Evolutionary conservation across 2,113 vertebrate genomes (phyloP).

Genomic region (Rhinopithecus roxellana): DNA sequence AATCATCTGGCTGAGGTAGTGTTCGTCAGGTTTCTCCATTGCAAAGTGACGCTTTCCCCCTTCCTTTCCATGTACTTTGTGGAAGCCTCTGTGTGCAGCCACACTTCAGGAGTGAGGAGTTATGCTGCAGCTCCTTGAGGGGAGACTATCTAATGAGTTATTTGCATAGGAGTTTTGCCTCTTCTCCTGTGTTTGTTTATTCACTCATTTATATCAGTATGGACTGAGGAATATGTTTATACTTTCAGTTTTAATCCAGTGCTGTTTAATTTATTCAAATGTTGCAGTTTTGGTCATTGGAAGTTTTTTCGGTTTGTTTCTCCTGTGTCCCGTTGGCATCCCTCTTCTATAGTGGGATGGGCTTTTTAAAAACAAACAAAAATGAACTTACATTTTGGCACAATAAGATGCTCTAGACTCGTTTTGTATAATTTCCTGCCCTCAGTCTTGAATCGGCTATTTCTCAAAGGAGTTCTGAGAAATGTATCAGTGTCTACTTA

Average conservation of each 20-base stretch:
- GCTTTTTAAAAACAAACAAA: too few species aligned
- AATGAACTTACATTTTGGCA: not conserved
- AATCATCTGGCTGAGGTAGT: too few species aligned
- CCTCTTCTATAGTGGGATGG: not conserved
- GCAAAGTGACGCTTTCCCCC: not conserved
- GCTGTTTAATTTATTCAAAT: not conserved
- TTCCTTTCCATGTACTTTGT: not conserved
- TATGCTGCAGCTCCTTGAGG: not conserved
- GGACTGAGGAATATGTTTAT: not conserved
- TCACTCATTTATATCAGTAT: not conserved
- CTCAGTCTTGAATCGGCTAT: not conserved
- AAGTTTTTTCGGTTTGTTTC: not conserved
- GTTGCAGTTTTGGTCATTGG: not conserved
- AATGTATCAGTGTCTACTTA: not conserved
- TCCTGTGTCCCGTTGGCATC: not conserved
- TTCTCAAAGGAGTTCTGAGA: not conserved
- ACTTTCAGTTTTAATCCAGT: not conserved
- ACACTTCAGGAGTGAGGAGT: not conserved
- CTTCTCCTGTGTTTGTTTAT: not conserved
- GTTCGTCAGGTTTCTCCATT: not conserved
- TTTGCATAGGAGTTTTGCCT: not conserved
- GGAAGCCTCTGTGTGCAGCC: not conserved
- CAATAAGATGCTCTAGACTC: not conserved
- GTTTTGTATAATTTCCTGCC: not conserved
- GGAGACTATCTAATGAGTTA: not conserved